Base-by-base conservation (phyloP, 2,888 invertebrate species). In the Cheilosia variabilis region DNA sequence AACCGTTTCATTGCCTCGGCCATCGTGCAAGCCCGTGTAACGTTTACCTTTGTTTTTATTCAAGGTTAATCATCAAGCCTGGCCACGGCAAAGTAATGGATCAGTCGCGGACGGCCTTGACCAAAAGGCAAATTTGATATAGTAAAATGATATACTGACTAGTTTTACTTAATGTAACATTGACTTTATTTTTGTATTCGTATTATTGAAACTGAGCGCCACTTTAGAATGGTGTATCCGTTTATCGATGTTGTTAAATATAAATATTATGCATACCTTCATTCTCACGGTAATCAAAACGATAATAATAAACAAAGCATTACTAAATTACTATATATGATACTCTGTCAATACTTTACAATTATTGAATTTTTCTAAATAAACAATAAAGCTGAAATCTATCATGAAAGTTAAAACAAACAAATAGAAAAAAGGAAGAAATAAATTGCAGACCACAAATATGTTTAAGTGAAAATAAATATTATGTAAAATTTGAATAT, bases 81-180 rank as follows among this genome's bases (percentile, higher is more conserved):
- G 90, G 90, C 90, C 90, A 19, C 89, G 90, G 86, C 90, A 90
- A 66, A 89, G 88, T 88, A 90, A 87, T 63, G 19, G 47, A 22
- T 73, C 79, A 31, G 73, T 60, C 22, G 47, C 65, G 6, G 80
- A 80, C 17, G 47, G 53, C 27, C 19, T 66, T 7, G 80, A 80
- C 47, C 80, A 66, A 47, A 73, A 80, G 27, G 47, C 75, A 24
- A 80, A 73, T 55, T 62, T 80, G 27, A 53, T 80, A 53, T 80
- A 66, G 17, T 19, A 17, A 47, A 37, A 37, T 37, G 13, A 37
- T 13, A 37, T 37, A 37, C 13, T 37, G 37, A 37, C 4, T 37
- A 63, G 5, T 52, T 13, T 34, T 22, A 34, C 13, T 17, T 5
- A 9, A 24, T 62, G 27, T 62, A 62, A 17, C 27, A 62, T 62